These are phyloP conservation scores for Natrix natrix DNA, from an alignment of 2,797 vertebrate genomes.

Conservation along the genomic window DNA sequence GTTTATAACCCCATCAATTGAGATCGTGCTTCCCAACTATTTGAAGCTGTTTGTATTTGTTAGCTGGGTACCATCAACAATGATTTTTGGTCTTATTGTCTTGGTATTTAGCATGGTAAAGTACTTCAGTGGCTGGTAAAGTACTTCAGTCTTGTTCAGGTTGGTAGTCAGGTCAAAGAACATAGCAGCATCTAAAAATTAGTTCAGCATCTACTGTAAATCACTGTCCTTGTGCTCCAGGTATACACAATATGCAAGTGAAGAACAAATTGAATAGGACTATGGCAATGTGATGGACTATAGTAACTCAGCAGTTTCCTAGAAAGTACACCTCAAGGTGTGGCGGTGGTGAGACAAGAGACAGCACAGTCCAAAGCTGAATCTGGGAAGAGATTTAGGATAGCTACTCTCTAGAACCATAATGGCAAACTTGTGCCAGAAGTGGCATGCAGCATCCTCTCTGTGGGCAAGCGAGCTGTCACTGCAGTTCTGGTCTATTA, in stretches of 20 bases:
- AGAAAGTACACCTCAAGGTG: not conserved
- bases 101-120: not conserved
- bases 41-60: not conserved
- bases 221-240: not conserved
- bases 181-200: not conserved
- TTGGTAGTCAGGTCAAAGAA: not conserved
- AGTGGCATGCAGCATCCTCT: too few relatives aligned
- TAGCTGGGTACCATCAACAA: not conserved
- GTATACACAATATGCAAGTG: not conserved
- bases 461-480: too few relatives aligned
- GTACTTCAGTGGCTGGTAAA: not conserved
- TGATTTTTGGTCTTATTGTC: not conserved
- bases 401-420: not conserved
- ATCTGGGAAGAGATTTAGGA: not conserved
- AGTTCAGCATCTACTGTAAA: not conserved
- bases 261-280: not conserved
- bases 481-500: too few relatives aligned
- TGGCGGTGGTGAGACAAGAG: not conserved
- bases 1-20: not conserved
- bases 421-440: too few relatives aligned
- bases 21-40: not conserved
- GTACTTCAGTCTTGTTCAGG: not conserved
- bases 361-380: not conserved
- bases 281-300: not conserved
- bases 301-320: not conserved